Conservation (phyloP, 2,797 vertebrate species). For the Crenichthys baileyi region DNA sequence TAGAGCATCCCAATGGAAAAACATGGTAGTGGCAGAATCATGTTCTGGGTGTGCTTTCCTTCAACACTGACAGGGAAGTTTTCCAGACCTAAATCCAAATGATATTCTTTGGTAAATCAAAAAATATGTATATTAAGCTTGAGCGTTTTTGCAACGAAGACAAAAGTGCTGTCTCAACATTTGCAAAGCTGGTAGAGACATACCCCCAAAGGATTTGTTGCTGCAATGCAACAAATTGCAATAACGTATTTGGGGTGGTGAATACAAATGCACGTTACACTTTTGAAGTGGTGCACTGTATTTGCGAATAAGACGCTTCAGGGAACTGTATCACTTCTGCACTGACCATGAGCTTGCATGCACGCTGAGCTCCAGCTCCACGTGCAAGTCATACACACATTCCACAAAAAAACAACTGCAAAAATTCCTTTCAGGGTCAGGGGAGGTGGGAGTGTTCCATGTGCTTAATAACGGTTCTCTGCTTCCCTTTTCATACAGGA, state of each 20-base stretch:
- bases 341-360: conserved; percentile 5
- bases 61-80: not conserved
- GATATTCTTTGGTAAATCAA: not conserved
- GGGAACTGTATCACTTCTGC: conserved; percentile 13
- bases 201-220: not conserved
- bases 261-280: not conserved
- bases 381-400: conserved; percentile 65
- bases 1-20: not conserved
- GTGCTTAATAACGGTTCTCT: conserved; percentile 72
- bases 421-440: conserved; percentile 65
- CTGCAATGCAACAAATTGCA: not conserved
- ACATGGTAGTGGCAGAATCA: not conserved
- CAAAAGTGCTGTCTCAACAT: not conserved
- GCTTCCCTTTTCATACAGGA: conserved; percentile 71
- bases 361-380: conserved; percentile 21
- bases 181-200: not conserved
- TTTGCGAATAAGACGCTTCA: not conserved
- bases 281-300: not conserved
- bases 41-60: not conserved
- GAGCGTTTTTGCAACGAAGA: not conserved
- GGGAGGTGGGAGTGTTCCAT: conserved; percentile 64
- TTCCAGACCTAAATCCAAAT: not conserved
- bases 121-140: not conserved
- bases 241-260: not conserved
- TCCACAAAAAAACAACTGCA: conserved; percentile 68